Evolutionary conservation across 2,888 invertebrate genomes (phyloP).

Genomic region (Cephus pulcher): DNA sequence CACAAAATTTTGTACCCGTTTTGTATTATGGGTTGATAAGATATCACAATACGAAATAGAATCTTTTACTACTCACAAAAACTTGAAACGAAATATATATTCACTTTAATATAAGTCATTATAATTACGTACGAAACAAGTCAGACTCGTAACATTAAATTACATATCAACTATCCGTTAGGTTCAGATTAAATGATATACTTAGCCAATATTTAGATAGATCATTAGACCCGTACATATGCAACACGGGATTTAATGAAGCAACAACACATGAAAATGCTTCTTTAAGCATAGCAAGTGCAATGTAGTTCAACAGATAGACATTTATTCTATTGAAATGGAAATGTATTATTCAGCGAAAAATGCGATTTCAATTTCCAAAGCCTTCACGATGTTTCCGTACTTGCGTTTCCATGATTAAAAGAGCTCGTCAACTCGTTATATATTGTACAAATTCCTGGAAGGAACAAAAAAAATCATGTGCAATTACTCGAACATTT

Average conservation of each 20-base stretch:
- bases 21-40: not conserved
- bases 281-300: not conserved
- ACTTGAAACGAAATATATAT: not conserved
- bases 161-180: not conserved
- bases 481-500: not conserved
- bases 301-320: not conserved
- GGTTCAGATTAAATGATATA: not conserved
- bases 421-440: not conserved
- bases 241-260: not conserved
- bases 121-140: not conserved
- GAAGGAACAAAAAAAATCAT: not conserved
- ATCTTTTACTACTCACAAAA: not conserved
- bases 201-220: not conserved
- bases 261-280: not conserved
- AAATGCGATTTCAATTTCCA: not conserved
- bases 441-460: not conserved
- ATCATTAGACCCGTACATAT: not conserved
- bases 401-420: not conserved
- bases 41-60: not conserved
- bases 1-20: conserved; percentile 15
- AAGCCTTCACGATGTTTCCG: not conserved
- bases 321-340: not conserved
- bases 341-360: not conserved
- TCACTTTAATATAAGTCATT: not conserved
- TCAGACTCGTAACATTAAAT: not conserved